Evolutionary conservation across 2,797 vertebrate species (phyloP).

Genomic region (Clarias platycephalus): DNA sequence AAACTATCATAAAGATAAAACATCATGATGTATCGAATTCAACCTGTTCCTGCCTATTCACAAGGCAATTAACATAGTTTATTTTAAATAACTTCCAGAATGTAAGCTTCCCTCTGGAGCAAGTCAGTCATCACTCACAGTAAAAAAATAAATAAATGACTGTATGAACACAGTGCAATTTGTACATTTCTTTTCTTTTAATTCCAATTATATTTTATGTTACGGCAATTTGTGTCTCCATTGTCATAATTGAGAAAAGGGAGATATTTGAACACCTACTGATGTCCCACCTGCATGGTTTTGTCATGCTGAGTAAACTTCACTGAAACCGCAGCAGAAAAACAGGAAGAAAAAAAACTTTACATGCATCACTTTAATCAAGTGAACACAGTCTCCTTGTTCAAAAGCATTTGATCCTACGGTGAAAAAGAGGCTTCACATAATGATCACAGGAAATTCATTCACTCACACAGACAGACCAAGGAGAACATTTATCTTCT

Average conservation of each 20-base stretch:
- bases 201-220: too few species aligned
- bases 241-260: background rate
- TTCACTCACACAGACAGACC: background rate
- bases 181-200: background rate
- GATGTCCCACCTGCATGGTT: background rate
- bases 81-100: background rate
- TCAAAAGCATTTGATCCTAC: background rate
- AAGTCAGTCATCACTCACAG: background rate
- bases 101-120: background rate
- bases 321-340: background rate
- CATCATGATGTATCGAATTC: background rate
- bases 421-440: background rate
- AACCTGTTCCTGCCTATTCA: background rate
- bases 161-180: background rate
- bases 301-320: background rate
- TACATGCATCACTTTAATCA: background rate
- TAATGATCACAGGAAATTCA: background rate
- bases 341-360: background rate
- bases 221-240: background rate
- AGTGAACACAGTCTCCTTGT: background rate
- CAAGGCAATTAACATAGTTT: background rate
- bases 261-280: background rate
- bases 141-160: background rate
- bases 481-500: too few species aligned
- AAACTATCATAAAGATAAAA: background rate